Percentiles rank a stretch among this genome's conserved stretches.
These are phyloP conservation scores for Thunnus albacares DNA, from an alignment of 2,797 vertebrate species.

Conservation along the genomic window DNA sequence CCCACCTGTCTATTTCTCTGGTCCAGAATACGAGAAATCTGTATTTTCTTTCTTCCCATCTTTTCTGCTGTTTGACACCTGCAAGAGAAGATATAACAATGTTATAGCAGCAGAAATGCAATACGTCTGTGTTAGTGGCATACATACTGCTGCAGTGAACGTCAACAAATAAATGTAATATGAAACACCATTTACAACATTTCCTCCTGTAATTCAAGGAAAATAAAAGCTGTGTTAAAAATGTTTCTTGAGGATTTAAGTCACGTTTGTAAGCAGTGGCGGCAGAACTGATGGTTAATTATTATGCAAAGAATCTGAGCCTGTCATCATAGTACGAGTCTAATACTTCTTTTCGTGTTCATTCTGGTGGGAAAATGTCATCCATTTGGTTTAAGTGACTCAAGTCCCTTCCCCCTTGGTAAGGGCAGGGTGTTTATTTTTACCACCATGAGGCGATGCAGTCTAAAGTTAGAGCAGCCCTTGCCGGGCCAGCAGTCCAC, in stretches of 20 bases:
- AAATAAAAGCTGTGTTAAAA: background rate
- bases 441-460: conserved; percentile 76
- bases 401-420: conserved; percentile 60
- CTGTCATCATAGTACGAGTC: background rate
- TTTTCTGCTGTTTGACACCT: conserved; percentile 56
- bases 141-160: background rate
- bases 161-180: background rate
- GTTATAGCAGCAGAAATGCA: background rate
- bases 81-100: conserved; percentile 19
- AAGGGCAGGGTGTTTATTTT: conserved; percentile 77
- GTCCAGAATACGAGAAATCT: conserved; percentile 96
- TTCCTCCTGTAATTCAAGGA: background rate
- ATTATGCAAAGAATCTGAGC: background rate
- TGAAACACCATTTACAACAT: background rate
- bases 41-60: conserved; percentile 98
- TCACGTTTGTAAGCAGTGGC: background rate
- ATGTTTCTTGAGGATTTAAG: background rate
- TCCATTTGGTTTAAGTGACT: conserved; percentile 67
- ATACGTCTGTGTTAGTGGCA: background rate
- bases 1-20: conserved; percentile 94
- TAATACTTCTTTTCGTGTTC: conserved; percentile 4
- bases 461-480: conserved; percentile 81
- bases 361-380: conserved; percentile 72
- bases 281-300: background rate
- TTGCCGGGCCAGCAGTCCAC: conserved; percentile 70